phyloP scores from a whole-genome alignment of 2,888 invertebrate genomes.

The Globia sparganii region DNA sequence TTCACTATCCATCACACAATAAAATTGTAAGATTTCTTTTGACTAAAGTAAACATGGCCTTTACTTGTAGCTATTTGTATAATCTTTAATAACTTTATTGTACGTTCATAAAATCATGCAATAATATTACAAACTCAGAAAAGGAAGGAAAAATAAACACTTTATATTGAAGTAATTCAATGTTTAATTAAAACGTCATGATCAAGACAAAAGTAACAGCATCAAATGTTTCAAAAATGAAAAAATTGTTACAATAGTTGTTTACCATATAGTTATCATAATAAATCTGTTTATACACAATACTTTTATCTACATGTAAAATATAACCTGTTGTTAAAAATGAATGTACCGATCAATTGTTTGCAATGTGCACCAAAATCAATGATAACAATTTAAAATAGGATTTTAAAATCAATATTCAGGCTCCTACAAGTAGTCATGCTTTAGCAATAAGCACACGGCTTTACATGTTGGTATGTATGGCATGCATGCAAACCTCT shows the following conservation, averaged over 20 bases:
- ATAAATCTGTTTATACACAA: conserved; percentile 76
- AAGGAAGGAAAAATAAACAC: conserved; percentile 45
- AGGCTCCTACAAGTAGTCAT: conserved; percentile 30
- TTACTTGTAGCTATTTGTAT: conserved; percentile 29
- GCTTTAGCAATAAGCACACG: conserved; percentile 33
- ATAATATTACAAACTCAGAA: conserved; percentile 24
- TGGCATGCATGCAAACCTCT: conserved; percentile 44
- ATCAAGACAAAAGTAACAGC: conserved; percentile 88
- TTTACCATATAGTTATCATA: conserved; percentile 71
- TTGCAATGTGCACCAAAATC: conserved; percentile 48
- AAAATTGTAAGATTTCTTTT: conserved; percentile 46
- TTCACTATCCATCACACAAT: conserved; percentile 35
- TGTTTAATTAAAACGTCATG: conserved; percentile 89
- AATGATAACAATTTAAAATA: conserved; percentile 43
- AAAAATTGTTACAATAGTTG: conserved; percentile 77
- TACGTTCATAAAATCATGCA: conserved; percentile 18
- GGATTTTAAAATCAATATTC: conserved; percentile 38
- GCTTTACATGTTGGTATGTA: conserved; percentile 26
- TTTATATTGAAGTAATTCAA: conserved; percentile 79
- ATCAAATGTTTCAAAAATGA: conserved; percentile 86
- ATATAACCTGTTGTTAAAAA: conserved; percentile 56
- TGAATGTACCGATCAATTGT: conserved; percentile 37
- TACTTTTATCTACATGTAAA: conserved; percentile 68
- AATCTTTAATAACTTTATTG: conserved; percentile 25
- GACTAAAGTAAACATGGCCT: conserved; percentile 43